phyloP scores from a whole-genome alignment of 2,113 vertebrate species.

The Clarias magur region DNA sequence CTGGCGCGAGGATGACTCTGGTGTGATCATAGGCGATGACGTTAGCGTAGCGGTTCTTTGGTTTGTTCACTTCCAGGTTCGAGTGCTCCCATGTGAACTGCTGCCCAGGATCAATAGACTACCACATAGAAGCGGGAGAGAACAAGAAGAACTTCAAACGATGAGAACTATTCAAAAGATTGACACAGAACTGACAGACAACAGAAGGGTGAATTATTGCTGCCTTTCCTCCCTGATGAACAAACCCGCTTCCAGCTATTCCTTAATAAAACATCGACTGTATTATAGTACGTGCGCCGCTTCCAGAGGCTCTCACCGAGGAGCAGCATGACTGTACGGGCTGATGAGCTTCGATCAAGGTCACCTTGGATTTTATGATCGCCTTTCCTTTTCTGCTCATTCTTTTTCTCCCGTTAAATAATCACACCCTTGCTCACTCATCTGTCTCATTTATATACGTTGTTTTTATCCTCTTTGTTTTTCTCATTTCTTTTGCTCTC shows the following conservation, averaged over 20 bases:
- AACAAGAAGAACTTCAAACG: background rate
- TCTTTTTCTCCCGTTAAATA: background rate
- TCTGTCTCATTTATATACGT: background rate
- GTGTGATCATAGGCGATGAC: conserved; percentile 97
- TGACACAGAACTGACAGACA: background rate
- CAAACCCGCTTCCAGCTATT: conserved; percentile 9
- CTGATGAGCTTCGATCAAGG: conserved; percentile 16
- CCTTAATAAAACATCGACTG: conserved; percentile 17
- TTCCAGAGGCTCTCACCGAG: conserved; percentile 7
- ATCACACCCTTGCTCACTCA: background rate
- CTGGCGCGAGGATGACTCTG: conserved; percentile 86
- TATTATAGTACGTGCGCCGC: background rate
- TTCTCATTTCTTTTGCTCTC: background rate
- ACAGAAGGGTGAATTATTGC: conserved; percentile 3
- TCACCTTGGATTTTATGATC: conserved; percentile 40
- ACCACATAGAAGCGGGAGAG: background rate
- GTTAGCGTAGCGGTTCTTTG: conserved; percentile 95
- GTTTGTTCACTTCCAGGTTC: conserved; percentile 96
- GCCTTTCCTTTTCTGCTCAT: background rate
- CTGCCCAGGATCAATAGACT: conserved; percentile 95
- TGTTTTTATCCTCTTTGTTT: background rate
- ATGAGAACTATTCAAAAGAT: background rate
- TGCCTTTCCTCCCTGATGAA: background rate
- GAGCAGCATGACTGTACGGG: background rate
- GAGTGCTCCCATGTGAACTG: conserved; percentile 99